These are phyloP conservation scores for Macaria liturata DNA, from an alignment of 2,888 invertebrate genomes.

Conservation along the genomic window DNA sequence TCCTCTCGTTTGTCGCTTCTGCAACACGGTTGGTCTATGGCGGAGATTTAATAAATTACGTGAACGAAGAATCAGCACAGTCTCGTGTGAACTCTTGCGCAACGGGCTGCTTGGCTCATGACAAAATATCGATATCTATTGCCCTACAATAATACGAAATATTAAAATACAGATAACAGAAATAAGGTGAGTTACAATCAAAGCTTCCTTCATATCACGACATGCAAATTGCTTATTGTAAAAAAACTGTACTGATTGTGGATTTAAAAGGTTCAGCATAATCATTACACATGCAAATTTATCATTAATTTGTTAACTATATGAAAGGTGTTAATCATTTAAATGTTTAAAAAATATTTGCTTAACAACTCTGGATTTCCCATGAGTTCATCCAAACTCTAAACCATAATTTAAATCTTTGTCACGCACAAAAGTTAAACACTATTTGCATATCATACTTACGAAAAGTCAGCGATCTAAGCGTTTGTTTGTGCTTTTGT, in stretches of 20 bases:
- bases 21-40: conserved; percentile 46
- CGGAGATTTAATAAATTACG: conserved; percentile 76
- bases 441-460: conserved; percentile 5
- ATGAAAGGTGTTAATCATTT: not conserved
- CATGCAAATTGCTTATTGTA: no score
- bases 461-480: no score
- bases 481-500: no score
- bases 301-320: no score
- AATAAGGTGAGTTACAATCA: conserved; percentile 22
- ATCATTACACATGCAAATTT: no score
- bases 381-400: conserved; percentile 11
- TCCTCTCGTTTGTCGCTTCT: conserved; percentile 21
- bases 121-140: conserved; percentile 3
- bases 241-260: no score
- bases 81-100: conserved; percentile 75
- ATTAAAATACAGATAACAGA: conserved; percentile 11
- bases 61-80: conserved; percentile 68
- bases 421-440: conserved; percentile 15
- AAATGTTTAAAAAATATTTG: no score
- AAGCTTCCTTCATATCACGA: no score
- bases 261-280: no score
- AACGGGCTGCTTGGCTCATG: conserved; percentile 60
- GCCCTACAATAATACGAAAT: not conserved
- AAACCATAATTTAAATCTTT: conserved; percentile 6
- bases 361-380: conserved; percentile 1